These are phyloP conservation scores for Puffinus mauretanicus DNA, from an alignment of 2,113 vertebrate species.

Conservation along the genomic window DNA sequence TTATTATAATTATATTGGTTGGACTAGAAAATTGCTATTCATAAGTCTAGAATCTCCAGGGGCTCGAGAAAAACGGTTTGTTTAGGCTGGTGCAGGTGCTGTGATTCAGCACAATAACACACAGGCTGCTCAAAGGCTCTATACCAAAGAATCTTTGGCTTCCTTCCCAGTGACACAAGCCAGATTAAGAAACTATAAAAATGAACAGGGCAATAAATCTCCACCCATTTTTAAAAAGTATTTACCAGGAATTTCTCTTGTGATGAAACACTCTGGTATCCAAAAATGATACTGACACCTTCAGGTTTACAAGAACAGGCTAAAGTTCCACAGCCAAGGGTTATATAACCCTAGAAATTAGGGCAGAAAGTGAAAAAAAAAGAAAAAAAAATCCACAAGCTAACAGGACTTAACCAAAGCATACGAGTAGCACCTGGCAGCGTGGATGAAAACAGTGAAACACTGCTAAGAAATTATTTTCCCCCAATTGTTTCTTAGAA, in stretches of 20 bases:
- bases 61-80: not conserved
- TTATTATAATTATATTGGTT: not conserved
- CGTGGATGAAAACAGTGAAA: not conserved
- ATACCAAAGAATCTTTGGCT: not conserved
- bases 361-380: not conserved
- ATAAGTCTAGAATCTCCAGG: not conserved
- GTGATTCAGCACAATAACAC: constrained; percentile 17
- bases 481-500: not conserved
- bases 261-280: not conserved
- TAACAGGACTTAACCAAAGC: not conserved
- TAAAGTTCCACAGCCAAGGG: not conserved
- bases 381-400: not conserved
- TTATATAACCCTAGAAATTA: not conserved
- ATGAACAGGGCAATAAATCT: constrained; percentile 12
- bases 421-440: not conserved
- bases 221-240: not conserved
- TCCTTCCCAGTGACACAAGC: constrained; percentile 3
- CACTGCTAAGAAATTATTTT: not conserved
- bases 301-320: not conserved
- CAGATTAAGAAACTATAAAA: constrained; percentile 42
- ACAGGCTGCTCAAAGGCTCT: not conserved
- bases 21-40: not conserved
- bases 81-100: constrained; percentile 42
- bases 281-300: not conserved
- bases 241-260: constrained; percentile 25